Percentiles rank a stretch among this genome's conserved stretches.
phyloP scores from a whole-genome alignment of 2,113 vertebrate species.

The Rostratula benghalensis region DNA sequence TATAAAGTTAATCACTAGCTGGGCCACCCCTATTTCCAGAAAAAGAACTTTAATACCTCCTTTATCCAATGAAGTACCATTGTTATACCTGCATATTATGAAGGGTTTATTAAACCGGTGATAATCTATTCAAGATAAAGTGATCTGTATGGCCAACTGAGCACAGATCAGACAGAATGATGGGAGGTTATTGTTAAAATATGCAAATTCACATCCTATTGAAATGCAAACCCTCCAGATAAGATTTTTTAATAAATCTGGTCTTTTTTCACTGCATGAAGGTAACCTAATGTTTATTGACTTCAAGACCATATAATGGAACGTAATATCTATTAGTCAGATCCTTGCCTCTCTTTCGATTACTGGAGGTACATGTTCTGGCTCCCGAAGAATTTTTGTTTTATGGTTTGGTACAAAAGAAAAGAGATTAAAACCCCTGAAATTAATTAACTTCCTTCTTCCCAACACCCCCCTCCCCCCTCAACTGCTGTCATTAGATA shows the following conservation, averaged over 20 bases:
- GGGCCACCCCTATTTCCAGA: slow-evolving; percentile 71
- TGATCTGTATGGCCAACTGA: slow-evolving; percentile 77
- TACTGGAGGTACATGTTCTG: slow-evolving; percentile 66
- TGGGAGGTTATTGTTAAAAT: slow-evolving; percentile 83
- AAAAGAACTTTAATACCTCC: slow-evolving; percentile 77
- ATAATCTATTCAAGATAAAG: slow-evolving; percentile 81
- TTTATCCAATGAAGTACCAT: slow-evolving; percentile 75
- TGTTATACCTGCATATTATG: slow-evolving; percentile 81
- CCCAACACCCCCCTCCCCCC: background rate
- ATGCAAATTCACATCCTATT: slow-evolving; percentile 85
- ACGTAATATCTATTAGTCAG: slow-evolving; percentile 70
- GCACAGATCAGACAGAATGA: slow-evolving; percentile 78
- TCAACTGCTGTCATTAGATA: slow-evolving; percentile 43
- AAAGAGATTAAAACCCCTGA: slow-evolving; percentile 34
- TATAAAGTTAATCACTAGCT: slow-evolving; percentile 74
- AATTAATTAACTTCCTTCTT: slow-evolving; percentile 66
- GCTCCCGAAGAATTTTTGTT: slow-evolving; percentile 63
- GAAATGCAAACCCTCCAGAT: slow-evolving; percentile 86
- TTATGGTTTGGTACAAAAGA: slow-evolving; percentile 66
- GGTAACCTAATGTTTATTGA: slow-evolving; percentile 80
- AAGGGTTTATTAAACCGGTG: slow-evolving; percentile 79
- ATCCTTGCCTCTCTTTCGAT: slow-evolving; percentile 69
- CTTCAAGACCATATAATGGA: slow-evolving; percentile 70
- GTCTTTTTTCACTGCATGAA: slow-evolving; percentile 71
- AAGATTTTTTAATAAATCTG: slow-evolving; percentile 85